Evolutionary conservation across 2,888 invertebrate genomes (phyloP).

Genomic region (Linyphia triangularis): DNA sequence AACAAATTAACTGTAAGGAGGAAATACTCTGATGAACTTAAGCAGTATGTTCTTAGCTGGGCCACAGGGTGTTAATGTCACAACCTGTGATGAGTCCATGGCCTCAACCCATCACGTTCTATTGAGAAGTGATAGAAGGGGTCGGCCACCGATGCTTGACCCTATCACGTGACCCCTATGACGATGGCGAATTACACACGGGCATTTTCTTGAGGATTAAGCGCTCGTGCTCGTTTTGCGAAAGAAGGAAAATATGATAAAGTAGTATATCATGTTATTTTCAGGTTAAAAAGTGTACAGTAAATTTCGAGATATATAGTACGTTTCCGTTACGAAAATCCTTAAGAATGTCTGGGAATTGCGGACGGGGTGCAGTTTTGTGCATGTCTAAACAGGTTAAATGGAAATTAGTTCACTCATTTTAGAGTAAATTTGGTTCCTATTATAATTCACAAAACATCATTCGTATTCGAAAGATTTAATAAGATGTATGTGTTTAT

Average conservation of each 20-base stretch:
- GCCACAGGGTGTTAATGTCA: slow-evolving; percentile 4
- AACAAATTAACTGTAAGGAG: too few species aligned
- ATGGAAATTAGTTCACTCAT: too few species aligned
- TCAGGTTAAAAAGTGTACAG: not conserved
- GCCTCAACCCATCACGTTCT: slow-evolving; percentile 34
- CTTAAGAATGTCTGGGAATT: too few species aligned
- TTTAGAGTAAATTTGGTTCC: too few species aligned
- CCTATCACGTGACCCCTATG: slow-evolving; percentile 8
- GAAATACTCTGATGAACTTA: too few species aligned
- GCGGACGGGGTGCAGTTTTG: too few species aligned
- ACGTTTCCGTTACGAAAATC: too few species aligned
- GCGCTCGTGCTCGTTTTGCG: slow-evolving; percentile 16
- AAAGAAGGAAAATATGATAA: slow-evolving; percentile 20
- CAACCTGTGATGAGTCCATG: slow-evolving; percentile 19
- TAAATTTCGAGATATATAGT: too few species aligned
- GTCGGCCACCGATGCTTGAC: slow-evolving; percentile 64
- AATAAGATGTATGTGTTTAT: too few species aligned
- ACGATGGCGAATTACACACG: slow-evolving; percentile 30
- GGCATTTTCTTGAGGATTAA: slow-evolving; percentile 31
- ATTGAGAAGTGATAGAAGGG: slow-evolving; percentile 70
- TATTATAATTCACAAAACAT: too few species aligned
- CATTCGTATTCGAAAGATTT: too few species aligned
- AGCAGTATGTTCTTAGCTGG: not conserved
- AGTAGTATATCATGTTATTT: not conserved
- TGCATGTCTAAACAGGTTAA: too few species aligned